phyloP scores from a whole-genome alignment of 2,888 invertebrate species.

The Drosophila meridionalis region DNA sequence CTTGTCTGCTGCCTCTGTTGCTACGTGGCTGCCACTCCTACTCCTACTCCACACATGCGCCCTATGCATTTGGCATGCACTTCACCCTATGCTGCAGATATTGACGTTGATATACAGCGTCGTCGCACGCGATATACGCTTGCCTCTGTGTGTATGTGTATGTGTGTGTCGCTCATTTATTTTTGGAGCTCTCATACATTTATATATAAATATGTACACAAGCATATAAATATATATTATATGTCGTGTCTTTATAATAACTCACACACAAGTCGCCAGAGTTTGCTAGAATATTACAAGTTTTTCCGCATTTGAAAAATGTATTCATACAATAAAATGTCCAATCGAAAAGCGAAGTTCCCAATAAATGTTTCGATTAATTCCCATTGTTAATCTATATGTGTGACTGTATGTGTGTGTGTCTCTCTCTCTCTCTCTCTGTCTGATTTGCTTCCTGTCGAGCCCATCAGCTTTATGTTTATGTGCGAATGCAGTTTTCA shows the following conservation, averaged over 20 bases:
- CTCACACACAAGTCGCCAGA: slow-evolving; percentile 21
- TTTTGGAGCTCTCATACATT: slow-evolving; percentile 65
- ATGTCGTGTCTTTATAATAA: slow-evolving; percentile 21
- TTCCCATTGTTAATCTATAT: slow-evolving; percentile 37
- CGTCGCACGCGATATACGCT: slow-evolving; percentile 72
- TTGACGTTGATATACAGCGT: slow-evolving; percentile 80
- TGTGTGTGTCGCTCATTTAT: slow-evolving; percentile 64
- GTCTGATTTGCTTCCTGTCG: slow-evolving; percentile 83
- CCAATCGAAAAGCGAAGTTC: background rate
- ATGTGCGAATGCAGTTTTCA: slow-evolving; percentile 57
- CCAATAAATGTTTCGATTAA: slow-evolving; percentile 26
- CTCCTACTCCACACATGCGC: slow-evolving; percentile 61
- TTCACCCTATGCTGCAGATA: slow-evolving; percentile 76
- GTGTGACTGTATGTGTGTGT: background rate
- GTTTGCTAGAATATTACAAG: slow-evolving; percentile 5
- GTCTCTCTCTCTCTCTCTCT: slow-evolving; percentile 17
- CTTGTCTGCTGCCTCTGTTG: slow-evolving; percentile 45
- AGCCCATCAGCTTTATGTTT: slow-evolving; percentile 70
- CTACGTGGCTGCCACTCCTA: slow-evolving; percentile 72
- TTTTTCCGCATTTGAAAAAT: slow-evolving; percentile 9
- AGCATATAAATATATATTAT: slow-evolving; percentile 20
- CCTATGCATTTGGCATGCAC: slow-evolving; percentile 69
- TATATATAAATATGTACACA: slow-evolving; percentile 14
- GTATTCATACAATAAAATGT: background rate
- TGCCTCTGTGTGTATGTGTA: slow-evolving; percentile 6